These are phyloP conservation scores for Ctenodactylus gundi DNA, from an alignment of 2,113 vertebrate genomes.

Conservation along the genomic window DNA sequence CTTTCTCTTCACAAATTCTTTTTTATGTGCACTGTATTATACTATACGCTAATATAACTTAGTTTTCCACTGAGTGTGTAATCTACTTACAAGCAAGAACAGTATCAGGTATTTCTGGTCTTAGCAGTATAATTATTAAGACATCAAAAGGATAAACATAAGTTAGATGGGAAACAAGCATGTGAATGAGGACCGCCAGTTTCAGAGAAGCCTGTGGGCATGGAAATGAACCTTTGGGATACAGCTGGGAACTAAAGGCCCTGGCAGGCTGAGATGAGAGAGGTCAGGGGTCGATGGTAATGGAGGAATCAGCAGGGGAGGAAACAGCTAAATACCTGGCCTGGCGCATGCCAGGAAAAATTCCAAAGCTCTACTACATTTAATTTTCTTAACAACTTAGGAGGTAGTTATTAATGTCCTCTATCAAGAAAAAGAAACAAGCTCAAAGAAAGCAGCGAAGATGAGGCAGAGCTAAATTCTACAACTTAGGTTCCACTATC, in stretches of 20 bases:
- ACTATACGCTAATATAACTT: not conserved
- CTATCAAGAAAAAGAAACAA: conserved; percentile 14
- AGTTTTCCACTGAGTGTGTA: not conserved
- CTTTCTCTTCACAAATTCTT: not conserved
- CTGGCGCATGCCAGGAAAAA: not conserved
- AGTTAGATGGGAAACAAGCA: not conserved
- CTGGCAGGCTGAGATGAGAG: not conserved
- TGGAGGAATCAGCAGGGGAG: not conserved
- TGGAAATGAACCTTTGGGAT: not conserved
- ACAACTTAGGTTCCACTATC: not conserved
- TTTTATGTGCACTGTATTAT: not conserved
- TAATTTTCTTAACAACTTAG: not conserved
- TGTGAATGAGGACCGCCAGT: not conserved
- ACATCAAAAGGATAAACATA: not conserved
- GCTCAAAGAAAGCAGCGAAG: not conserved
- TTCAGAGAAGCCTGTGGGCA: not conserved
- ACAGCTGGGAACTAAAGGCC: not conserved
- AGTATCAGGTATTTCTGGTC: not conserved
- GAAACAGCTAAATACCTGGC: not conserved
- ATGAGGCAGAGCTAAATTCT: not conserved
- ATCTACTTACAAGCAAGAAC: not conserved
- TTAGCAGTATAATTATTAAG: not conserved
- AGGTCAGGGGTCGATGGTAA: not conserved
- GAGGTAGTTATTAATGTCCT: not conserved
- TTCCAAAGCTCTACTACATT: not conserved